phyloP scores from a whole-genome alignment of 2,888 invertebrate genomes.

The Drosophila subsilvestris region DNA sequence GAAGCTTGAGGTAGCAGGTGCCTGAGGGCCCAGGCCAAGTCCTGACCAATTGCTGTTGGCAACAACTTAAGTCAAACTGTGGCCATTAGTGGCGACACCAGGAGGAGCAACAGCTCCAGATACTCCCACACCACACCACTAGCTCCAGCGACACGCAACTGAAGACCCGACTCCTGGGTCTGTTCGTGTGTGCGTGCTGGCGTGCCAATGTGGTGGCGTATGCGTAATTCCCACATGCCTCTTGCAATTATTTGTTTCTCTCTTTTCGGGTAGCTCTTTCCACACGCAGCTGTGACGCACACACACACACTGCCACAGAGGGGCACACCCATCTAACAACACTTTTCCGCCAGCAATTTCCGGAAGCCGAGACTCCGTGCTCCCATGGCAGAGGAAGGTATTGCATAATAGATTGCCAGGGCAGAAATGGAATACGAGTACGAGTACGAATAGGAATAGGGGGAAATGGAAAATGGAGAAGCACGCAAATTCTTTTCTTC shows the following conservation, averaged over 20 bases:
- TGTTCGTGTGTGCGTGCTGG: constrained; percentile 47
- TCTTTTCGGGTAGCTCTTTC: constrained; percentile 34
- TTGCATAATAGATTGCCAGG: constrained; percentile 62
- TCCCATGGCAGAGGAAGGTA: constrained; percentile 38
- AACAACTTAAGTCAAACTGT: constrained; percentile 68
- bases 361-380: constrained; percentile 42
- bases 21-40: constrained; percentile 16
- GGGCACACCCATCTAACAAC: constrained; percentile 58
- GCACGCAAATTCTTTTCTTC: constrained; percentile 57
- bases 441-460: neutral
- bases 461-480: constrained; percentile 9
- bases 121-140: too few species aligned
- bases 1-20: constrained; percentile 2
- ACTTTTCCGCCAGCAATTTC: constrained; percentile 76
- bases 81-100: constrained; percentile 69
- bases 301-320: constrained; percentile 19
- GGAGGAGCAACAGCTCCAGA: neutral
- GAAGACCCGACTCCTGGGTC: neutral
- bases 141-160: constrained; percentile 38
- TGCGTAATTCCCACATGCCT: constrained; percentile 66
- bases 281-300: constrained; percentile 54
- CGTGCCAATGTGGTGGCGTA: constrained; percentile 52
- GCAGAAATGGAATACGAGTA: constrained; percentile 1
- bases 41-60: constrained; percentile 32
- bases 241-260: constrained; percentile 63